Base-by-base conservation (phyloP, 2,113 vertebrate genomes). In the Nipponia nippon region DNA sequence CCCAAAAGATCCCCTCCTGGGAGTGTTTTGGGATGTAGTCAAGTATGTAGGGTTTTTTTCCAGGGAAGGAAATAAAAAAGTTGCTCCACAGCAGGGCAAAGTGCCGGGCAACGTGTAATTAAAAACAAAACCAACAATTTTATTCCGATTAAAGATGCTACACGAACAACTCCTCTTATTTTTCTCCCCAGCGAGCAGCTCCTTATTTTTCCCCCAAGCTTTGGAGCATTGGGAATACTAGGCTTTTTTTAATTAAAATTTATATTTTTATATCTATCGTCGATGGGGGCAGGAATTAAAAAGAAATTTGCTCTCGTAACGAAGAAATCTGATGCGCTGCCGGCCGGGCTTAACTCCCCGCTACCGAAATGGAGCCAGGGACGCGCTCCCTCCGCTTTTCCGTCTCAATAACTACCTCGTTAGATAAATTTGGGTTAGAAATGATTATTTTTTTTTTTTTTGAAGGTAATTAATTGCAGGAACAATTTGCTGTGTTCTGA, bases 281-380 rank as follows among this genome's bases (percentile, higher is more conserved):
- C 30, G 18, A 79, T 83, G 72, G 93, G 94, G 46, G 85, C 13
- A 78, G 93, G 92, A 95, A 93, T 94, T 90, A 82, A 52, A 15
- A 25, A 53, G 63, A 82, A 94, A 93, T 94, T 95, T 82, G 65
- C 38, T 92, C 70, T 82, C 63, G 2, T 53, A 78, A 72, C 46
- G 53, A 19, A 77, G 87, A 89, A 95, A 92, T 76, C 65, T 27
- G 58, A 49, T 47, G 79, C 77, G 29, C 21, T 15, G 44, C 59
- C 10, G 14, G 65, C 63, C 27, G 8, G 65, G 34, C 29, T 53
- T 2, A 8, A 11, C 42, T 62, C 58, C 46, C 32, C 1, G 82
- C 26, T 11, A 1, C 50, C 10, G 21, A 13, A 49, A 40, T 0
- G 75, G 58, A 44, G 76, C 58, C 13, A 0, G 10, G 27, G 71